Conservation (phyloP, 1,140 invertebrate genomes). For the Manduca sexta region DNA sequence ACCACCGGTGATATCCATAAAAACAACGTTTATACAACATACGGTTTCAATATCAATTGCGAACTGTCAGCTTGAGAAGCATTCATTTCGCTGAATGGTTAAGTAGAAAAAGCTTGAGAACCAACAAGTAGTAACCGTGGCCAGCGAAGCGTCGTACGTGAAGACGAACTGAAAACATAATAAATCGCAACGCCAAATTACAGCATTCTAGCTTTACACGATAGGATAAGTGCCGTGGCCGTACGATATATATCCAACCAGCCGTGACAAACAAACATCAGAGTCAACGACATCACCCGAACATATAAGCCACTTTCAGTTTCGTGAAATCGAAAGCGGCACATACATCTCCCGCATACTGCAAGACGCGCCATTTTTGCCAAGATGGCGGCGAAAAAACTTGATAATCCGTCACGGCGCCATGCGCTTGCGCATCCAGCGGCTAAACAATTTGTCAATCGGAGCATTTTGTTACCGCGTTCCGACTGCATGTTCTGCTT, state of each 20-base stretch:
- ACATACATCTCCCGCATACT: conserved; percentile 43
- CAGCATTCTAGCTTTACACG: conserved; percentile 43
- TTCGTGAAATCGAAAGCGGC: conserved; percentile 63
- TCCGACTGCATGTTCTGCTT: conserved; percentile 19
- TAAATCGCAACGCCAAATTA: conserved; percentile 49
- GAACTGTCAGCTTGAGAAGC: too few species aligned
- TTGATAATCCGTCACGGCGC: conserved; percentile 44
- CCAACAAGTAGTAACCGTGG: conserved; percentile 17
- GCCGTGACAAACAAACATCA: conserved; percentile 63
- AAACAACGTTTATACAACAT: too few species aligned
- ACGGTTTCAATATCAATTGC: too few species aligned
- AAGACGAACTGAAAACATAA: conserved; percentile 42
- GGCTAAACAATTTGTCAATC: conserved; percentile 41
- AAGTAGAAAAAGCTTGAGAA: conserved; percentile 7
- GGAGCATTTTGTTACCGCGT: conserved; percentile 20
- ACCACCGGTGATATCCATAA: too few species aligned
- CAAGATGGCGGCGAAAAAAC: conserved; percentile 46
- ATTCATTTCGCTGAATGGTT: not conserved
- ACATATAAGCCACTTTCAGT: conserved; percentile 63
- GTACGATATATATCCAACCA: conserved; percentile 37
- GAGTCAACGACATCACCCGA: conserved; percentile 63
- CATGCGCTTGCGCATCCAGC: conserved; percentile 28
- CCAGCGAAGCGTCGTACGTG: conserved; percentile 28
- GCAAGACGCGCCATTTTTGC: conserved; percentile 45
- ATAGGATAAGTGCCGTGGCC: conserved; percentile 35